These are phyloP conservation scores for Anthopleura sola DNA, from an alignment of 64 coral and sea anemone species.

Conservation along the genomic window DNA sequence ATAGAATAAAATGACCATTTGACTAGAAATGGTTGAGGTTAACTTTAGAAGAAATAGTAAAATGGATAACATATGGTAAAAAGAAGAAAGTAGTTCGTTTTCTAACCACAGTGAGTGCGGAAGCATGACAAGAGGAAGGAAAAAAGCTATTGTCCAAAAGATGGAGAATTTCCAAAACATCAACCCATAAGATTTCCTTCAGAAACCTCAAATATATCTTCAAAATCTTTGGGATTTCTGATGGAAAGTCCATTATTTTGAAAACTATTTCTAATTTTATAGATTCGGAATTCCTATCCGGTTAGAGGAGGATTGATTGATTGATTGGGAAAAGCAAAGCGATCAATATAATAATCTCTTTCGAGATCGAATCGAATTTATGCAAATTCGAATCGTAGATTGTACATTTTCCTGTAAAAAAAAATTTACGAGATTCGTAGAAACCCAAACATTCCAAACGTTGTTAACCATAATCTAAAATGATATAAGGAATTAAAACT, in stretches of 20 bases:
- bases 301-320: not conserved
- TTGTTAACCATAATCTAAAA: not conserved
- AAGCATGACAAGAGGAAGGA: not conserved
- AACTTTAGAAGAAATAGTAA: not conserved
- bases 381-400: conserved; percentile 4
- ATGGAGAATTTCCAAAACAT: conserved; percentile 17
- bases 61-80: not conserved
- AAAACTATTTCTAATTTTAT: not conserved
- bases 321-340: not conserved
- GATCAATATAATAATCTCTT: not conserved
- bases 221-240: not conserved
- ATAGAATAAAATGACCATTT: not conserved
- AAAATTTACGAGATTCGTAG: not conserved
- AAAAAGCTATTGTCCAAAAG: not conserved
- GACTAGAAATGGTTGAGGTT: not conserved
- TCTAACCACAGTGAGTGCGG: not conserved
- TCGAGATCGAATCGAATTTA: not conserved
- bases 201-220: not conserved
- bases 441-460: not conserved
- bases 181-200: not conserved
- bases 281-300: not conserved
- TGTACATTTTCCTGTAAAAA: not conserved
- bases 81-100: not conserved
- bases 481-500: not conserved
- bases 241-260: not conserved